Conservation (phyloP, 2,888 invertebrate species). For the Caradrina kadenii region DNA sequence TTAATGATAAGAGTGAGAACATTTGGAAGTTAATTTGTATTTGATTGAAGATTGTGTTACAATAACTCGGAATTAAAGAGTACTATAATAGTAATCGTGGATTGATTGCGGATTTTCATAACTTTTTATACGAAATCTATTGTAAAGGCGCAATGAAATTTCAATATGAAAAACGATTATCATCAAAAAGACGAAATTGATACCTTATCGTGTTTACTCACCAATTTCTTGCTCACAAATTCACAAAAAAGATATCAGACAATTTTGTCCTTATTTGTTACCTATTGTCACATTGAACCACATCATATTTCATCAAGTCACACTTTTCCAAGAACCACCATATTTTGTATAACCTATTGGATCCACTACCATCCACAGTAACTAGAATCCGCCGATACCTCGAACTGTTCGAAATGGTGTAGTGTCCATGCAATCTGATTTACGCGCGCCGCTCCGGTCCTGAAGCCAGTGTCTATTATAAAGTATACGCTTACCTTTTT, state of each 20-base stretch:
- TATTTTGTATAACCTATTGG: neutral
- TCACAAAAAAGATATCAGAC: no score
- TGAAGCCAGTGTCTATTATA: conserved; percentile 74
- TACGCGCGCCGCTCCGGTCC: conserved; percentile 80
- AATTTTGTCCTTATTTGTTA: no score
- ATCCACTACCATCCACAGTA: conserved; percentile 52
- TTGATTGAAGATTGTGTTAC: conserved; percentile 45
- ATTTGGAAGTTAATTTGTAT: conserved; percentile 22
- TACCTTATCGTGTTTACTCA: no score
- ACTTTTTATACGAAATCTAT: no score
- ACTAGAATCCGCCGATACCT: conserved; percentile 68
- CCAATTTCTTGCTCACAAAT: no score
- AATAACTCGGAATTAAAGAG: neutral
- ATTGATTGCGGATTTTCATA: no score
- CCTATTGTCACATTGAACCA: no score
- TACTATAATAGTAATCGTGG: no score
- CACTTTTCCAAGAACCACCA: neutral
- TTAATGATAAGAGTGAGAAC: conserved; percentile 38
- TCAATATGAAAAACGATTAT: no score
- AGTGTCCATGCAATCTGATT: conserved; percentile 87
- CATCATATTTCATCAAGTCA: no score
- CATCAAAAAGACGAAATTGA: no score
- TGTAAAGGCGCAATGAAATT: no score
- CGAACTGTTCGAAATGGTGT: conserved; percentile 81
- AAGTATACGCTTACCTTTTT: conserved; percentile 82